Evolutionary conservation across 35 echinoderm and acorn worm species (phyloP).

Genomic region (Lytechinus pictus): DNA sequence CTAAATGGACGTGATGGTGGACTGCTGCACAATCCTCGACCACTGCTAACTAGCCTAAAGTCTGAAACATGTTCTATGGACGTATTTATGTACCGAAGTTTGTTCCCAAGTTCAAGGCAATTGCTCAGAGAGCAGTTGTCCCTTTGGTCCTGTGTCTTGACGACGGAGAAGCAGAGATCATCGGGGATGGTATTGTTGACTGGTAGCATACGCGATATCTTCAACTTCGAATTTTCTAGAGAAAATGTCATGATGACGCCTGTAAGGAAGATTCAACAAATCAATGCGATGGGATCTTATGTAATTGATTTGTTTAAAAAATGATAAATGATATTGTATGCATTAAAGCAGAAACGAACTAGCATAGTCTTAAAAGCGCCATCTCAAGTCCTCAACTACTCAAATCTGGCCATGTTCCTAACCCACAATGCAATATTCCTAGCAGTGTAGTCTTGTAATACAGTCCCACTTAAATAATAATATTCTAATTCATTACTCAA

Average conservation of each 20-base stretch:
- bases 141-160: background rate
- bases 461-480: no score
- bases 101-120: background rate
- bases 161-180: background rate
- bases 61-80: background rate
- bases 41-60: background rate
- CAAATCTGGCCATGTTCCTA: no score
- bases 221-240: background rate
- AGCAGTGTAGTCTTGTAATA: no score
- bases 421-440: no score
- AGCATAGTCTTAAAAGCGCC: no score
- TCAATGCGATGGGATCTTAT: no score
- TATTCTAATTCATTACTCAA: no score
- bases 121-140: background rate
- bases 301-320: no score
- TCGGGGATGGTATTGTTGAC: background rate
- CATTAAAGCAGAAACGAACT: no score
- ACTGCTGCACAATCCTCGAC: background rate
- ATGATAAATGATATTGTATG: no score
- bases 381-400: no score
- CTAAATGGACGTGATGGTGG: background rate
- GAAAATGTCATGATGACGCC: background rate
- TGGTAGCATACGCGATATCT: background rate
- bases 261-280: background rate
- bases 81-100: no score